These are phyloP conservation scores for Sialia sialis DNA, from an alignment of 2,113 vertebrate species.

Conservation along the genomic window DNA sequence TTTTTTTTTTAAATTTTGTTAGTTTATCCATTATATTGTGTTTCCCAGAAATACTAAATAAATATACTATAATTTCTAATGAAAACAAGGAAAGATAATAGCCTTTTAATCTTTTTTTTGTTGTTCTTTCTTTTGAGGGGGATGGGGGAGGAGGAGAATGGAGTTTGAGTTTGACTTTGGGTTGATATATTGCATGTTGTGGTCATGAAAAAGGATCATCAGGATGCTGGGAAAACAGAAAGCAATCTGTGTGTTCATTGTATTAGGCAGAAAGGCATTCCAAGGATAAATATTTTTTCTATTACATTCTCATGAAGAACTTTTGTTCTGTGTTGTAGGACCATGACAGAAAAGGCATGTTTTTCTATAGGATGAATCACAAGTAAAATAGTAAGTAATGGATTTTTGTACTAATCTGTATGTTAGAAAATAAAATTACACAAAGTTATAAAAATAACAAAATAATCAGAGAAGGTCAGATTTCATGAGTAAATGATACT, in stretches of 20 bases:
- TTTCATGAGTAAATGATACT: neutral
- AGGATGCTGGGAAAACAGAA: neutral
- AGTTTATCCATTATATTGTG: neutral
- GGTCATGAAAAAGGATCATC: neutral
- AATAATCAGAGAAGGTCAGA: neutral
- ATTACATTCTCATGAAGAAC: neutral
- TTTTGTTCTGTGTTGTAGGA: neutral
- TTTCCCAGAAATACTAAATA: neutral
- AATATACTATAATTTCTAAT: neutral
- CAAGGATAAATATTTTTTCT: neutral
- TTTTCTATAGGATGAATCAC: neutral
- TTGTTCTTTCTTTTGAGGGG: neutral
- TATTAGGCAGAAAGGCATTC: neutral
- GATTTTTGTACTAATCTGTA: neutral
- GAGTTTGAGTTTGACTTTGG: neutral
- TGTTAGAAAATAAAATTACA: neutral
- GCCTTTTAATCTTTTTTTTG: neutral
- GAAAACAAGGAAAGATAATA: neutral
- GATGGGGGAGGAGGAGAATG: accelerated
- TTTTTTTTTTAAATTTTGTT: neutral
- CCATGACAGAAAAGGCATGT: neutral
- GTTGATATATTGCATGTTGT: neutral
- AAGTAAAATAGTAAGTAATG: neutral
- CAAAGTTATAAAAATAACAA: neutral
- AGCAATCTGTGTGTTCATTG: neutral